Evolutionary conservation across 1,140 invertebrate genomes (phyloP).

Genomic region (Drosophila ambigua): DNA sequence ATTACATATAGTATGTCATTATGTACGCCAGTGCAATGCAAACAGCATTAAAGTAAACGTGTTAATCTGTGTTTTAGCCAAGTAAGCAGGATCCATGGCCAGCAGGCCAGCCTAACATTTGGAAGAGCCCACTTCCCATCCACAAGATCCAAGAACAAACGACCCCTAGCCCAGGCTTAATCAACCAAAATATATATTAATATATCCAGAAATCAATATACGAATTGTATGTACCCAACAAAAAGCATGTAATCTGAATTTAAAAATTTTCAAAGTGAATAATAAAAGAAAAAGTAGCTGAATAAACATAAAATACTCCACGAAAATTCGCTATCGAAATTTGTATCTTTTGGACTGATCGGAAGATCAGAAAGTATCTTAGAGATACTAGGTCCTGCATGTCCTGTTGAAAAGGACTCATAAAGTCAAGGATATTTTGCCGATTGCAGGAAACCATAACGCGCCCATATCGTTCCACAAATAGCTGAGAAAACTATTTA

Average conservation of each 20-base stretch:
- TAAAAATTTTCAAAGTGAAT: slow-evolving; percentile 79
- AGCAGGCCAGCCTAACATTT: slow-evolving; percentile 9
- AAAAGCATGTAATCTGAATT: slow-evolving; percentile 78
- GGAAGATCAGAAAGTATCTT: no score
- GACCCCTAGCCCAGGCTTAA: slow-evolving; percentile 14
- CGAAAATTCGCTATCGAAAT: background rate
- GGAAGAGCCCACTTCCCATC: slow-evolving; percentile 21
- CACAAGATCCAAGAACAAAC: slow-evolving; percentile 21
- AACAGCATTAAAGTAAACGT: slow-evolving; percentile 71
- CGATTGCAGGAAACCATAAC: no score
- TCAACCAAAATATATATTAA: slow-evolving; percentile 43
- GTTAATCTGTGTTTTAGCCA: slow-evolving; percentile 81
- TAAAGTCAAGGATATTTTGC: no score
- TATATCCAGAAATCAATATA: slow-evolving; percentile 63
- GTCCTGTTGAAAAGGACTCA: background rate
- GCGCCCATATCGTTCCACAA: no score
- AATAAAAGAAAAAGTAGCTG: slow-evolving; percentile 78
- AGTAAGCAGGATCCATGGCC: slow-evolving; percentile 63
- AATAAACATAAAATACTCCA: slow-evolving; percentile 43
- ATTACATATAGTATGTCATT: slow-evolving; percentile 38
- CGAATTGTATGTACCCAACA: slow-evolving; percentile 71
- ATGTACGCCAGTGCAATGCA: slow-evolving; percentile 53
- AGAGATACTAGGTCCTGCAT: no score
- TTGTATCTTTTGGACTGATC: no score
- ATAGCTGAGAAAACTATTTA: no score